Evolutionary conservation across 2,113 vertebrate species (phyloP).

Genomic region (Elephas maximus): DNA sequence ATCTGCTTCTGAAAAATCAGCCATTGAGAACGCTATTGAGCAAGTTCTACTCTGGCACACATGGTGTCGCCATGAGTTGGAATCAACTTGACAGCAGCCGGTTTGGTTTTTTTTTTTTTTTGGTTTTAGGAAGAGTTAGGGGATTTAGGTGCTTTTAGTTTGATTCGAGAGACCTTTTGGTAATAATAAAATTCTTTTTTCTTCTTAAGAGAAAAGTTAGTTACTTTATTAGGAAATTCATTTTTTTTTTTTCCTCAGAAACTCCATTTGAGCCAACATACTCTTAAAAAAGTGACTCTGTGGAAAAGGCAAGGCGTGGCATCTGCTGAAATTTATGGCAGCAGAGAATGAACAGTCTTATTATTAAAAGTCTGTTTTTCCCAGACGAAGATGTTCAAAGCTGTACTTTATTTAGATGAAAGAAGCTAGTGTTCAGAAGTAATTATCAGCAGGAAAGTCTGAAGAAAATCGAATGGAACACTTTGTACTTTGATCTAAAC

Average conservation of each 20-base stretch:
- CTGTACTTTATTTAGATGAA: constrained; percentile 78
- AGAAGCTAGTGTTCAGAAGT: constrained; percentile 48
- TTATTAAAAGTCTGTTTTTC: constrained; percentile 63
- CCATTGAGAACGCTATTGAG: background rate
- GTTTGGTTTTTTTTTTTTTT: background rate
- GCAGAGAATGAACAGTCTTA: background rate
- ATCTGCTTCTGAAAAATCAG: background rate
- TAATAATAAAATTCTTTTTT: constrained; percentile 54
- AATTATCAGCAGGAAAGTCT: constrained; percentile 71
- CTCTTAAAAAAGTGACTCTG: constrained; percentile 48
- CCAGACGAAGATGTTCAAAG: constrained; percentile 68
- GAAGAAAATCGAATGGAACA: constrained; percentile 55
- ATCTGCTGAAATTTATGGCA: constrained; percentile 57
- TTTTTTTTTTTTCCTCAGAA: constrained; percentile 62
- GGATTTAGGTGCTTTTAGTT: constrained; percentile 23
- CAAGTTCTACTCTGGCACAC: background rate
- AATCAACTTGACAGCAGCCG: background rate
- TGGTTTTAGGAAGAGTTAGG: background rate
- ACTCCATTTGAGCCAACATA: constrained; percentile 64
- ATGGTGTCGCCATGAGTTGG: background rate
- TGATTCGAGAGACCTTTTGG: constrained; percentile 54
- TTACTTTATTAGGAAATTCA: constrained; percentile 58
- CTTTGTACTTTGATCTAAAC: constrained; percentile 71
- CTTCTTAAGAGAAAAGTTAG: constrained; percentile 47
- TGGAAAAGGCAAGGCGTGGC: constrained; percentile 46